Base-by-base conservation (phyloP, 2,888 invertebrate species). In the Macroteleia sp. region DNA sequence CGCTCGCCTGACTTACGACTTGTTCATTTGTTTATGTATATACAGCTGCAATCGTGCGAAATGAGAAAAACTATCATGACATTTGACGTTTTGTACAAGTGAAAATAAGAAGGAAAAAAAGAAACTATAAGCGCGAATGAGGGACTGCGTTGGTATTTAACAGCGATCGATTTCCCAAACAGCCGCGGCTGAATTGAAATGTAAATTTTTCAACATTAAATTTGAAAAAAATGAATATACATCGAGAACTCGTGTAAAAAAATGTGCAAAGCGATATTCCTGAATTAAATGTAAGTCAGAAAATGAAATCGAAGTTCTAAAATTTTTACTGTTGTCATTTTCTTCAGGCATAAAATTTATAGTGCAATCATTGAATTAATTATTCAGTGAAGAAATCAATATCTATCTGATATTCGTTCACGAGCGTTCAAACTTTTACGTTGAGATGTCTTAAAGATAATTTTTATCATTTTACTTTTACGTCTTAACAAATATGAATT, bases 1-100 rank as follows among this genome's bases (percentile, higher is more conserved):
- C 64, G 10, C 50, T 76, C 52, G 44, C 66, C 30, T 57, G 56
- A 57, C 57, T 73, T 59, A 59, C 66, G 59, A 42, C 54, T 36
- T 14, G 39, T 52, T 61, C 66, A 67, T 67, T 74, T 57, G 69
- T 57, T 69, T 67, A 64, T 62, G 56, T n/a, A n/a, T 66, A 61
- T 50, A 59, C 61, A 48, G 64, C 36, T 28, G 14, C 14, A 25
- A 52, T 64, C 25, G 41, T 32, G 59, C 54, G 39, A 54, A 61
- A 44, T 41, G 56, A 46, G 44, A 57, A 42, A 71, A 54, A 66
- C 57, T 50, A 41, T 20, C 46, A 48, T 57, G 44, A 61, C 48
- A 39, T 46, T 62, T 30, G 42, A 59, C 34, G 25, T 32, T 28
- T 46, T 12, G 30, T 8, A 16, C 25, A 2, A 22, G 16, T 12